Evolutionary conservation across 2,113 vertebrate genomes (phyloP).

Genomic region (Peromyscus maniculatus): DNA sequence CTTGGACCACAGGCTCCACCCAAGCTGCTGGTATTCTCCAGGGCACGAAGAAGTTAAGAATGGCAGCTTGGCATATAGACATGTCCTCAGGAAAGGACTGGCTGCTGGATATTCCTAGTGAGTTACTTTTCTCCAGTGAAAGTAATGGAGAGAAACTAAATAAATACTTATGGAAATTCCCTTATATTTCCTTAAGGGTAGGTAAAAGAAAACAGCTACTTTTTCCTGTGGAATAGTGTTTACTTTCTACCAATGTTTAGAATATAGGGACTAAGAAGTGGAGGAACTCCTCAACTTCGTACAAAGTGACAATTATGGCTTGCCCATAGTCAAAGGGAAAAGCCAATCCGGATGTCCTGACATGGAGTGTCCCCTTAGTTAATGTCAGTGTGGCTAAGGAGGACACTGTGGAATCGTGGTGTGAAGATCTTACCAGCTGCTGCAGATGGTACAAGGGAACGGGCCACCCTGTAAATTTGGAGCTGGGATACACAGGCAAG

Average conservation of each 20-base stretch:
- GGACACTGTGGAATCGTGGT: constrained; percentile 31
- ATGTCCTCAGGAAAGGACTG: neutral
- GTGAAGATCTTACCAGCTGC: constrained; percentile 75
- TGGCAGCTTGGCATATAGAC: neutral
- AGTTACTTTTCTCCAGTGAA: neutral
- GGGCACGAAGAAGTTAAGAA: neutral
- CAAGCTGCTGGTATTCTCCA: fast-evolving
- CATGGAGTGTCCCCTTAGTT: constrained; percentile 5
- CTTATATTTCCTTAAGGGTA: neutral
- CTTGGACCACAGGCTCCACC: neutral
- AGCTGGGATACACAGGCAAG: constrained; percentile 1
- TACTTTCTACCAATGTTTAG: constrained; percentile 77
- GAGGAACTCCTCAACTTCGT: constrained; percentile 40
- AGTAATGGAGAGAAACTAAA: neutral
- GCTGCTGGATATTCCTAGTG: neutral
- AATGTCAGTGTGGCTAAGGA: constrained; percentile 50
- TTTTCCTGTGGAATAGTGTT: constrained; percentile 76
- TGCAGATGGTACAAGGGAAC: constrained; percentile 68
- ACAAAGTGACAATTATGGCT: constrained; percentile 63
- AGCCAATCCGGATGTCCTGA: neutral
- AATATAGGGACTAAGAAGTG: constrained; percentile 64
- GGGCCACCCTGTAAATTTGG: neutral
- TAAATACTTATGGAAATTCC: neutral
- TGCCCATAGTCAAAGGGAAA: constrained; percentile 36
- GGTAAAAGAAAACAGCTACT: neutral